These are phyloP conservation scores for Brachionus asplanchnoidis DNA, from an alignment of 1,140 invertebrate species.

Conservation along the genomic window DNA sequence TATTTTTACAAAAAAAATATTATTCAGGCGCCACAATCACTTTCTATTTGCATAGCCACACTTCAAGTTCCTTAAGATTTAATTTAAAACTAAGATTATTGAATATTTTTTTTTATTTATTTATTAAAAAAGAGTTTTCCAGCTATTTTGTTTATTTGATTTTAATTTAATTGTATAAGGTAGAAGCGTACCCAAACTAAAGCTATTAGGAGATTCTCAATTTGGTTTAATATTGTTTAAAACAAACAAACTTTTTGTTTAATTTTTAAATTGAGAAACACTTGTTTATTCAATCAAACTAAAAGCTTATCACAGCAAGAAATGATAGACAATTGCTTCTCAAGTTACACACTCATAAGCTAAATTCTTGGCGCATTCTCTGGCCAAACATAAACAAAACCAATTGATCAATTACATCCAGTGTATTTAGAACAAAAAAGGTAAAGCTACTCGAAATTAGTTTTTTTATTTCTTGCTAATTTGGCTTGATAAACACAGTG, in stretches of 20 bases:
- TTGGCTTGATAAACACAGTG: neutral
- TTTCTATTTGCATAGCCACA: too few relatives aligned
- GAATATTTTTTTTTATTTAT: too few relatives aligned
- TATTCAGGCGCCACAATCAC: too few relatives aligned
- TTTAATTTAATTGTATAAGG: neutral
- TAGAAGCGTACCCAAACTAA: neutral
- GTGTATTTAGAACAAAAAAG: neutral
- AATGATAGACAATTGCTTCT: neutral
- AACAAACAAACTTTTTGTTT: neutral
- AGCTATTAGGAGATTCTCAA: neutral
- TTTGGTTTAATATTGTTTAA: neutral
- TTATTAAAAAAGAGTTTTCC: neutral
- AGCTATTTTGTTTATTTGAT: neutral
- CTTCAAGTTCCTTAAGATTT: too few relatives aligned
- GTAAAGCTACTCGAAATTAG: slow-evolving; percentile 8
- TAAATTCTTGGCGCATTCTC: neutral
- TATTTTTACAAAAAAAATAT: too few relatives aligned
- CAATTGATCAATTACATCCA: neutral
- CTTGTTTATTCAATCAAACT: neutral
- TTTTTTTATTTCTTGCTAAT: neutral
- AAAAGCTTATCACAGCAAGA: slow-evolving; percentile 23
- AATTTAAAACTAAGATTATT: too few relatives aligned
- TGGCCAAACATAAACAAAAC: neutral
- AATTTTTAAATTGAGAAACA: neutral
- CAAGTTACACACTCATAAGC: neutral